phyloP scores from a whole-genome alignment of 2,797 vertebrate species.

The Philypnodon macrostomus region DNA sequence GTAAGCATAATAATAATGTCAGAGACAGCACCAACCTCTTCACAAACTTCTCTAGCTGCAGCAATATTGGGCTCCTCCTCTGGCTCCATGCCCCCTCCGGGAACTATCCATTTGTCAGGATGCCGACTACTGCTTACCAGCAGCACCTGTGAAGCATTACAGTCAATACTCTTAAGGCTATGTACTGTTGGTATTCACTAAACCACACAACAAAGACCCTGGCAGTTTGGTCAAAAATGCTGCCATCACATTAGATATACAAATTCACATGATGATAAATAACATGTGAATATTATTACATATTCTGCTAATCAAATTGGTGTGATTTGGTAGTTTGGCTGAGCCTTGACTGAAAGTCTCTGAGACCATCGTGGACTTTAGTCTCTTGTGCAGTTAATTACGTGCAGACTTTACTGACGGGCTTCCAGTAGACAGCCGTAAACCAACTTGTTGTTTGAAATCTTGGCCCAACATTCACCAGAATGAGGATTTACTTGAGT shows the following conservation, averaged over 20 bases:
- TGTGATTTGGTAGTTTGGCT: not conserved
- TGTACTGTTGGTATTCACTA: not conserved
- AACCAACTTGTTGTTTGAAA: constrained; percentile 12
- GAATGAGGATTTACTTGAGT: constrained; percentile 35
- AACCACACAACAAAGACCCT: too few species aligned
- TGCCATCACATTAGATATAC: too few species aligned
- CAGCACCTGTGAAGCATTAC: constrained; percentile 81
- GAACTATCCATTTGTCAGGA: constrained; percentile 98
- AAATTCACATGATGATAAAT: not conserved
- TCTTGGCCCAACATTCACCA: constrained; percentile 15
- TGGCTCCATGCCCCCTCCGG: constrained; percentile 97
- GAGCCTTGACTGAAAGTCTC: not conserved
- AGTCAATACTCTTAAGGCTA: constrained; percentile 4
- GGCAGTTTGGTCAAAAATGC: too few species aligned
- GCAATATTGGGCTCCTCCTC: constrained; percentile 93
- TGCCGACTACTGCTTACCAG: constrained; percentile 97
- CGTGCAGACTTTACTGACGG: constrained; percentile 16
- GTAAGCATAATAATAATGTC: not conserved
- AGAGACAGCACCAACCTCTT: constrained; percentile 83
- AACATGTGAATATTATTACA: constrained; percentile 7
- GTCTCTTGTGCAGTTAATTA: constrained; percentile 16
- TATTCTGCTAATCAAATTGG: constrained; percentile 7
- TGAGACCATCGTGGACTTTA: not conserved
- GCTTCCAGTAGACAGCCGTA: constrained; percentile 28
- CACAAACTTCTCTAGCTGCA: constrained; percentile 93